A percentile compares a stretch with the other conserved stretches of the same genome.
Conservation (phyloP, 2,113 vertebrate genomes). For the Vulpes ferrilata region DNA sequence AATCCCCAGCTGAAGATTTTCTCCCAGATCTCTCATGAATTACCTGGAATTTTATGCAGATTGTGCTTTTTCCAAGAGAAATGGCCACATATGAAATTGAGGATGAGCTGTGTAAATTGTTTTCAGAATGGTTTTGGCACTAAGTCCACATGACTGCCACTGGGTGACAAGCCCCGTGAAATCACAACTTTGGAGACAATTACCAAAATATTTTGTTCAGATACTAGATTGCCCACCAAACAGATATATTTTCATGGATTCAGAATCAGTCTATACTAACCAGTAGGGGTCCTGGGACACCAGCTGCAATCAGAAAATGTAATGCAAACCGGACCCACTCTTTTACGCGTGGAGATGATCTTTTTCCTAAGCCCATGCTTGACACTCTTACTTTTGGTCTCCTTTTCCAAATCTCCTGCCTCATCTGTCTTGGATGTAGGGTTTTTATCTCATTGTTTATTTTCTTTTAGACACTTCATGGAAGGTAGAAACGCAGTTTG, state of each 20-base stretch:
- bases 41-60: not conserved
- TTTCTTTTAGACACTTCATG: not conserved
- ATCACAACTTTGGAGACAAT: not conserved
- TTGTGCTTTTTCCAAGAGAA: not conserved
- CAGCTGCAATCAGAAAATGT: not conserved
- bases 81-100: not conserved
- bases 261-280: not conserved
- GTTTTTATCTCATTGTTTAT: not conserved
- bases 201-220: not conserved
- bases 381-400: not conserved
- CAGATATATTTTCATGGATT: not conserved
- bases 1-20: not conserved
- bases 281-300: not conserved
- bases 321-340: accelerated
- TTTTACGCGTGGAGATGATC: not conserved
- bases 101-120: not conserved
- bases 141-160: not conserved
- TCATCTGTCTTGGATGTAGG: not conserved
- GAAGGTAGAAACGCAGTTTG: not conserved
- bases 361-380: not conserved
- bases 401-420: not conserved
- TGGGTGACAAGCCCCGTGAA: not conserved
- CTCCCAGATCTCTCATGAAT: not conserved
- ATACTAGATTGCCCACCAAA: not conserved
- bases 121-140: not conserved